These are phyloP conservation scores for Corythaixoides concolor DNA, from an alignment of 2,113 vertebrate species.

Conservation along the genomic window DNA sequence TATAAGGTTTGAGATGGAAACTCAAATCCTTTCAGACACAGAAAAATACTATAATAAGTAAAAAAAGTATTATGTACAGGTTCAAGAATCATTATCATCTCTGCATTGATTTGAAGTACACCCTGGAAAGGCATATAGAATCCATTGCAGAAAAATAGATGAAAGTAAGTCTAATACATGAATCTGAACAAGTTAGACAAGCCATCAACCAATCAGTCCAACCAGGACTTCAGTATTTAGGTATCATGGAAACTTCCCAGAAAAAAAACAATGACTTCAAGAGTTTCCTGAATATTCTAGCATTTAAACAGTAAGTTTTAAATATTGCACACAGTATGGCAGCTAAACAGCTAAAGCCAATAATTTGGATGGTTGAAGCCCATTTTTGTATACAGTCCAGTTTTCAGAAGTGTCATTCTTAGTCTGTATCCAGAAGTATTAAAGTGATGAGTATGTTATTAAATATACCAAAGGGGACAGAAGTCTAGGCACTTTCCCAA, in stretches of 20 bases:
- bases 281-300: not conserved
- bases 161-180: not conserved
- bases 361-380: not conserved
- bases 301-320: not conserved
- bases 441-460: not conserved
- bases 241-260: not conserved
- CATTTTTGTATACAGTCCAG: not conserved
- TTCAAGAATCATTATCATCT: not conserved
- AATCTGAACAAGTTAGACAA: not conserved
- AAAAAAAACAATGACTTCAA: not conserved
- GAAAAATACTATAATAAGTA: not conserved
- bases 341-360: not conserved
- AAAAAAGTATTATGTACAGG: not conserved
- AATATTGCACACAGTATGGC: not conserved
- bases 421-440: not conserved
- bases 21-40: not conserved
- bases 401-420: not conserved
- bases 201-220: not conserved
- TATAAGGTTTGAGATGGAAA: not conserved
- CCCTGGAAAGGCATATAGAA: not conserved
- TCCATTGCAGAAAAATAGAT: not conserved
- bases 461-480: not conserved
- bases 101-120: not conserved
- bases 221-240: not conserved
- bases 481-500: not conserved